Conservation (phyloP, 2,797 vertebrate species). For the Hybognathus amarus region DNA sequence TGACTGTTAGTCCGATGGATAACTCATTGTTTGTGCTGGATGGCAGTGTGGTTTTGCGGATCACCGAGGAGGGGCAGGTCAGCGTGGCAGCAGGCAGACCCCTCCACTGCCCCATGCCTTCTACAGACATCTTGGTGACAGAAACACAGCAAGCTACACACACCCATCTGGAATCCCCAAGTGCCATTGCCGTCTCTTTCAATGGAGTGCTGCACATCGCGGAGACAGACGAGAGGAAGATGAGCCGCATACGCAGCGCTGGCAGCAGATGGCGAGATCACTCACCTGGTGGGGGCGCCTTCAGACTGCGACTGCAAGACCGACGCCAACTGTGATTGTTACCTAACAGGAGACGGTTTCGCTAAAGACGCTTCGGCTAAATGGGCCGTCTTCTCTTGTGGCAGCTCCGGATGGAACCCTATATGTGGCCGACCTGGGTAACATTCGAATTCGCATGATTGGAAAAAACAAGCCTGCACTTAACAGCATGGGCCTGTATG, state of each 20-base stretch:
- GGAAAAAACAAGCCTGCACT: slow-evolving; percentile 85
- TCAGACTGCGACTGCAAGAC: slow-evolving; percentile 98
- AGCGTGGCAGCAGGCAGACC: slow-evolving; percentile 93
- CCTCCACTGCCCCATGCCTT: slow-evolving; percentile 90
- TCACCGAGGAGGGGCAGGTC: slow-evolving; percentile 94
- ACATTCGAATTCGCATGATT: slow-evolving; percentile 94
- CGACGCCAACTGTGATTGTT: slow-evolving; percentile 98
- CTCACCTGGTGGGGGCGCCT: slow-evolving; percentile 88
- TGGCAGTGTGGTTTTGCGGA: slow-evolving; percentile 94
- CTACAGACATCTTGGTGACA: slow-evolving; percentile 80
- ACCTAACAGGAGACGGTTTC: slow-evolving; percentile 94
- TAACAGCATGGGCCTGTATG: slow-evolving; percentile 81
- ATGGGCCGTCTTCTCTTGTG: slow-evolving; percentile 91
- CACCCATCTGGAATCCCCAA: slow-evolving; percentile 90
- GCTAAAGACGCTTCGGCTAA: slow-evolving; percentile 96
- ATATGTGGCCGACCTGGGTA: slow-evolving; percentile 95
- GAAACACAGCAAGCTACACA: slow-evolving; percentile 87
- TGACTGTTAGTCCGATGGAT: slow-evolving; percentile 96
- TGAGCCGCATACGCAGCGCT: slow-evolving; percentile 93
- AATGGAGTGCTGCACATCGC: slow-evolving; percentile 91
- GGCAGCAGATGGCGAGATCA: slow-evolving; percentile 94
- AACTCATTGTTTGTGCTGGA: slow-evolving; percentile 96
- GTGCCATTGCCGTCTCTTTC: slow-evolving; percentile 92
- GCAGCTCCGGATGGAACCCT: slow-evolving; percentile 92
- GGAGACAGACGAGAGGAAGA: slow-evolving; percentile 95